Base-by-base conservation (phyloP, 2,113 vertebrate genomes). In the Holacanthus passer region DNA sequence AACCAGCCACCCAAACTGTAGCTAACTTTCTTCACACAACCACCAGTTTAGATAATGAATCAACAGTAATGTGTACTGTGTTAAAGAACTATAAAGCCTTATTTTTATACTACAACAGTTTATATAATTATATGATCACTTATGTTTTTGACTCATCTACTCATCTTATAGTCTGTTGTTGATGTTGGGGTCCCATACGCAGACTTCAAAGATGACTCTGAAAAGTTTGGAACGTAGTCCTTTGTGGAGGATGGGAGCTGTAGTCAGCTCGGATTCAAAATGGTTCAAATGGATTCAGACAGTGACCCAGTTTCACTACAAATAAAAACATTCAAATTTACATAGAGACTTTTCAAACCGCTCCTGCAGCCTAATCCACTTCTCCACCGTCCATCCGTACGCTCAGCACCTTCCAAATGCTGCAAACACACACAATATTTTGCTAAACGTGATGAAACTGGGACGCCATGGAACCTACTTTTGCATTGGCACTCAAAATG, bases 281-380 rank as follows among this genome's bases (percentile, higher is more conserved):
- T n/a, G 27, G 70, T 41, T 71, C 29, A n/a, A 71, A 20, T 20
- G 37, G 68, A 71, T 60, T 73, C 39, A 47, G 35, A 59, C 27
- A 31, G 27, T 45, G 43, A 60, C 71, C 56, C 56, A 62, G 29
- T 73, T 73, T 73, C 22, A 4, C 20, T 19, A 10, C 32, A 48
- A 73, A 62, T 62, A 73, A 52, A 52, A 37, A 10, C 13, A 62
- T 27, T 24, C 14, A 19, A 39, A 52, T 37, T 48, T 39, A 7
- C 17, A 13, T 14, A 39, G 5, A 74, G 50, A 63, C 58, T 43
- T 43, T 55, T 53, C n/a, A 39, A 39, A 50, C 32, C 32, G 19
- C 24, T 53, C 24, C 60, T 31, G 12, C 45, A 39, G 45, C 16
- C 31, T 63, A 29, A 74, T 63, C 58, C 32, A 63, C 59, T 62